These are phyloP conservation scores for Lumbricus terrestris DNA, from an alignment of 2,888 invertebrate species.

Conservation along the genomic window DNA sequence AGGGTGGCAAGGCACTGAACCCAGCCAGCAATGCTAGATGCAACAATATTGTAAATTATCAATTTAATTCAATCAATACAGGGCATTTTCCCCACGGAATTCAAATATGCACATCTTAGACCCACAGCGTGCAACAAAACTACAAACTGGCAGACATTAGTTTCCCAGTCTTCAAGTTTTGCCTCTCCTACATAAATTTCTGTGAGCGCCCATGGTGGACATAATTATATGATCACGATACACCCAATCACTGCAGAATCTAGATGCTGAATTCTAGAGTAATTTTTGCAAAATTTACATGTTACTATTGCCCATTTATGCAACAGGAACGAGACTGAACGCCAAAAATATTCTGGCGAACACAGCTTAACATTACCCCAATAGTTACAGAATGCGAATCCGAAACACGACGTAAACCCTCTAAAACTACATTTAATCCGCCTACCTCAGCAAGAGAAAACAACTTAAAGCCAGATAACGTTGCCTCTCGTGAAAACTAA, in stretches of 20 bases:
- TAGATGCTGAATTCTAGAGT: not conserved
- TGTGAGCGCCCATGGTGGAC: not conserved
- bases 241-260: not conserved
- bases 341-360: not conserved
- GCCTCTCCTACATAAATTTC: too few relatives aligned
- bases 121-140: too few relatives aligned
- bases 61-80: too few relatives aligned
- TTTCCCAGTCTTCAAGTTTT: too few relatives aligned
- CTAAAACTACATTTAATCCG: not conserved
- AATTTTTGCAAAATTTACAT: not conserved
- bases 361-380: not conserved
- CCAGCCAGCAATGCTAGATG: too few relatives aligned
- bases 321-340: not conserved
- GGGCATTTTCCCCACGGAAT: too few relatives aligned
- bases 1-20: too few relatives aligned
- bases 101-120: too few relatives aligned
- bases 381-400: not conserved
- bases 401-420: not conserved
- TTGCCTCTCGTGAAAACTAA: not conserved
- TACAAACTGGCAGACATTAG: too few relatives aligned
- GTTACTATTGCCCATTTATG: not conserved
- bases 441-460: not conserved
- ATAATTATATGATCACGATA: not conserved
- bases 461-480: not conserved
- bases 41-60: too few relatives aligned